Conservation (phyloP, 2,113 vertebrate genomes). For the Phoxinus phoxinus region DNA sequence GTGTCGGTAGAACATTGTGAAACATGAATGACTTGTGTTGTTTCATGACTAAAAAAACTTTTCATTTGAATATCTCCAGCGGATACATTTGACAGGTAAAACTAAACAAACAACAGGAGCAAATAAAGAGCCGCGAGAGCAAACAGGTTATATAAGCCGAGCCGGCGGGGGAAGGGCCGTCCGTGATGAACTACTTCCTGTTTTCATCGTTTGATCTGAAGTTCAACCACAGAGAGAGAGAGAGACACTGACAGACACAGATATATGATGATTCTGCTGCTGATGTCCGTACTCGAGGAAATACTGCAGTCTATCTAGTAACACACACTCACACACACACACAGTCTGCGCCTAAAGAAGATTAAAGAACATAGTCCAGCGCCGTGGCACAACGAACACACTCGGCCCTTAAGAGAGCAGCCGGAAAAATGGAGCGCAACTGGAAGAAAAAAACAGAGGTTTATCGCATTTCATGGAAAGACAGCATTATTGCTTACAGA, state of each 20-base stretch:
- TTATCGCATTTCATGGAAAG: too few relatives aligned
- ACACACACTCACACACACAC: not conserved
- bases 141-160: constrained; percentile 1
- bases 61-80: not conserved
- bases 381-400: too few relatives aligned
- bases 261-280: not conserved
- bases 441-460: too few relatives aligned
- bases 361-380: too few relatives aligned
- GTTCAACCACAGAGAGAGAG: not conserved
- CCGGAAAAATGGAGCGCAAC: too few relatives aligned
- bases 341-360: not conserved
- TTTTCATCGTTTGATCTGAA: not conserved
- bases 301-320: not conserved
- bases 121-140: not conserved
- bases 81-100: not conserved
- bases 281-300: not conserved
- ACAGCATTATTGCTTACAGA: too few relatives aligned
- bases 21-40: not conserved
- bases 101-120: not conserved
- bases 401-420: too few relatives aligned
- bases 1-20: not conserved
- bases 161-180: not conserved
- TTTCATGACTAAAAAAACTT: not conserved
- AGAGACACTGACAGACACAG: not conserved
- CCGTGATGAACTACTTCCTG: not conserved